Evolutionary conservation across 2,888 invertebrate genomes (phyloP).

Genomic region (Embidobia sp.): DNA sequence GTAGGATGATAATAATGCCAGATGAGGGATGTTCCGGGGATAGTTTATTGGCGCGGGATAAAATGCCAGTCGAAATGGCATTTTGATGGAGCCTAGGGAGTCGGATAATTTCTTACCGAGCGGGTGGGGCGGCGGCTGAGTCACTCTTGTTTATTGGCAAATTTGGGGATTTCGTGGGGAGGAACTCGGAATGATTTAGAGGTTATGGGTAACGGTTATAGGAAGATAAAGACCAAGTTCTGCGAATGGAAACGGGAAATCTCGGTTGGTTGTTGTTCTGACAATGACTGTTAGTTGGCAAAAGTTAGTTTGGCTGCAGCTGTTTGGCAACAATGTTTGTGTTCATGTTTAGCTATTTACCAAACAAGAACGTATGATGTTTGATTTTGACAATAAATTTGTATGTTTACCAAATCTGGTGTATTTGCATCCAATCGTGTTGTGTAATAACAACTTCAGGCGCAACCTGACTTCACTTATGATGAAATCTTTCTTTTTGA

Average conservation of each 20-base stretch:
- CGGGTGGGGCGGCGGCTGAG: slow-evolving; percentile 5
- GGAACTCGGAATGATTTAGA: slow-evolving; percentile 36
- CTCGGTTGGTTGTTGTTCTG: slow-evolving; percentile 9
- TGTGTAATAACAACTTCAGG: too few relatives aligned
- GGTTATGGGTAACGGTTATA: slow-evolving; percentile 43
- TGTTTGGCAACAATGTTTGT: too few relatives aligned
- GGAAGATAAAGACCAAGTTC: slow-evolving; percentile 41
- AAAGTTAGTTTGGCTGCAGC: slow-evolving; percentile 1
- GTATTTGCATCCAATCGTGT: too few relatives aligned
- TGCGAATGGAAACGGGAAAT: slow-evolving; percentile 17
- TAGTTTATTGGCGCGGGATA: slow-evolving; percentile 40
- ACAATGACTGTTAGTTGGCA: background rate
- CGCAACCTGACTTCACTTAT: too few relatives aligned
- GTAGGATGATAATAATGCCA: slow-evolving; percentile 32
- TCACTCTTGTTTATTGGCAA: slow-evolving; percentile 59
- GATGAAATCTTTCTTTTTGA: too few relatives aligned
- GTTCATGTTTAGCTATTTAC: too few relatives aligned
- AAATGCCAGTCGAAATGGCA: slow-evolving; percentile 43
- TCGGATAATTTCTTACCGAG: slow-evolving; percentile 50
- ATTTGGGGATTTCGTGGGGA: slow-evolving; percentile 41
- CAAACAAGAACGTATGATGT: too few relatives aligned
- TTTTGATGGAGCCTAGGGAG: slow-evolving; percentile 59
- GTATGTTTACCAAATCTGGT: too few relatives aligned
- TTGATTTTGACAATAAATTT: too few relatives aligned
- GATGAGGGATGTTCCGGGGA: slow-evolving; percentile 21